These are phyloP conservation scores for Disparrhopalites patrizii DNA, from an alignment of 2,888 invertebrate genomes.

Conservation along the genomic window DNA sequence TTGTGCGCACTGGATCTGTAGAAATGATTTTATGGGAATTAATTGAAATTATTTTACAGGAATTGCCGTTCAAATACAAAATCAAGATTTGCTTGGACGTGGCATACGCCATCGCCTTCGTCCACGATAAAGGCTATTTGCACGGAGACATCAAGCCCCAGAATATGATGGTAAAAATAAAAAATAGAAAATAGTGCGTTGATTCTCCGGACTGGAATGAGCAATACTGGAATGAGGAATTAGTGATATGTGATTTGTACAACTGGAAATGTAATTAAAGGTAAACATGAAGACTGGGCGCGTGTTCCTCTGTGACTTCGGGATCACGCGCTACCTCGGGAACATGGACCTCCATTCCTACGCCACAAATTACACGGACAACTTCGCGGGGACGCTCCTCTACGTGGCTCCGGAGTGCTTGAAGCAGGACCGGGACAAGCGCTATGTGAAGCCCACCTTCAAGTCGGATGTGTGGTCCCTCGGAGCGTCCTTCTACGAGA, in stretches of 20 bases:
- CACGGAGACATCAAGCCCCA: slow-evolving; percentile 23
- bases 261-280: neutral
- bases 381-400: slow-evolving; percentile 20
- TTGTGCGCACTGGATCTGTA: neutral
- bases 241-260: neutral
- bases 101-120: slow-evolving; percentile 13
- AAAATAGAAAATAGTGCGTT: too few species aligned
- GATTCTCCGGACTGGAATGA: neutral
- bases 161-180: slow-evolving; percentile 26
- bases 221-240: neutral
- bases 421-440: neutral
- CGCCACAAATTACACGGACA: slow-evolving; percentile 9
- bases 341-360: slow-evolving; percentile 13
- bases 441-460: slow-evolving; percentile 16
- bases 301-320: slow-evolving; percentile 25
- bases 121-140: slow-evolving; percentile 19
- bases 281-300: slow-evolving; percentile 9
- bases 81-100: slow-evolving; percentile 16
- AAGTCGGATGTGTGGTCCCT: slow-evolving; percentile 20
- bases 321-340: slow-evolving; percentile 21
- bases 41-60: neutral
- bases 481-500: neutral
- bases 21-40: neutral
- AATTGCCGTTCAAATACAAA: slow-evolving; percentile 8
- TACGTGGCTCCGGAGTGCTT: slow-evolving; percentile 24